phyloP scores from a whole-genome alignment of 2,888 invertebrate genomes.

The Ochropacha duplaris region DNA sequence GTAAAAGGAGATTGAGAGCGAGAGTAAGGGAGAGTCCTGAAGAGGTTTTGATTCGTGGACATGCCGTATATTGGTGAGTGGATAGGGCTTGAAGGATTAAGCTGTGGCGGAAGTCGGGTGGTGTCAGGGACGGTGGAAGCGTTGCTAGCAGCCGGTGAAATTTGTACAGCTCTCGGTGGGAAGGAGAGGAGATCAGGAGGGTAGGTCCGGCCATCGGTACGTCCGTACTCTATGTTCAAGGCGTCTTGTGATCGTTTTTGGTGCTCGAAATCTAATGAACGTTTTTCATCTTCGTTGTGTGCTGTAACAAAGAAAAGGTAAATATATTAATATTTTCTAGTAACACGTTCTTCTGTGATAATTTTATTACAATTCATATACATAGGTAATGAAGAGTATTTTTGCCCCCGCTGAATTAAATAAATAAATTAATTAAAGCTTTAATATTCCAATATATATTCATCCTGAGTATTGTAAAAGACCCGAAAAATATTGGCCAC shows the following conservation, averaged over 20 bases:
- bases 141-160: constrained; percentile 91
- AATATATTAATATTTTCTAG: neutral
- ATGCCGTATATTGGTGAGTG: constrained; percentile 86
- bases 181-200: constrained; percentile 93
- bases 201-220: constrained; percentile 84
- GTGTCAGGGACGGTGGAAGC: constrained; percentile 91
- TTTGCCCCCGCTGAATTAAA: too few species aligned
- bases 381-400: too few species aligned
- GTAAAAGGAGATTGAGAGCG: constrained; percentile 90
- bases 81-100: constrained; percentile 85
- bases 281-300: constrained; percentile 87
- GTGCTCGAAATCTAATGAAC: constrained; percentile 86
- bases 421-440: too few species aligned
- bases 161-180: constrained; percentile 86
- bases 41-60: constrained; percentile 84
- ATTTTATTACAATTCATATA: too few species aligned
- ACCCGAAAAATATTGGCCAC: too few species aligned
- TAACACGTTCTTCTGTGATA: too few species aligned
- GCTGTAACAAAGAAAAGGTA: constrained; percentile 62
- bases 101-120: constrained; percentile 83
- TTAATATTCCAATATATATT: too few species aligned
- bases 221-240: constrained; percentile 80
- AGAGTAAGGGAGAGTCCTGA: constrained; percentile 92
- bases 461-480: too few species aligned
- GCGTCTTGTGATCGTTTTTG: constrained; percentile 81